Conservation (phyloP, 92 coral and sea anemone genomes). For the Ricordea florida region DNA sequence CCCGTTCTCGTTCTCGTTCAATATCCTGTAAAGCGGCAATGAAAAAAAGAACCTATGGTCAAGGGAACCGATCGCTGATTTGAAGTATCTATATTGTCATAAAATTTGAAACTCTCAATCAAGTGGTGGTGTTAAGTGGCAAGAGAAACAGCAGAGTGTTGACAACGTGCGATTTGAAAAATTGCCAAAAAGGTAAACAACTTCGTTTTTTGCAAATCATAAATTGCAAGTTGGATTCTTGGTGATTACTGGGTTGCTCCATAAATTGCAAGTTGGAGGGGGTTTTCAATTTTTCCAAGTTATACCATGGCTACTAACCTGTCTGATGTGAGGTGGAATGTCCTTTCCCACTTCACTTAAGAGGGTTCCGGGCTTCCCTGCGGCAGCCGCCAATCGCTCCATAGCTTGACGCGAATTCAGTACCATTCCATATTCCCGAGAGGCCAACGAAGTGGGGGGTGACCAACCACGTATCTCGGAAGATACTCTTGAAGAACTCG, state of each 20-base stretch:
- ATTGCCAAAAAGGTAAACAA: background rate
- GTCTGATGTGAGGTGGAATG: conserved; percentile 71
- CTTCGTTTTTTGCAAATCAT: no score
- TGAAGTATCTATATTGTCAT: no score
- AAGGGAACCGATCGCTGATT: no score
- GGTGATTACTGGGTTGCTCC: no score
- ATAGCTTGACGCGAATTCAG: conserved; percentile 81
- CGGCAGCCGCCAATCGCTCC: conserved; percentile 88
- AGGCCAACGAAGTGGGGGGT: conserved; percentile 48
- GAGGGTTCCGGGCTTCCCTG: conserved; percentile 69
- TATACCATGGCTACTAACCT: conserved; percentile 25
- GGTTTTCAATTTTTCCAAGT: no score
- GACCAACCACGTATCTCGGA: conserved; percentile 65
- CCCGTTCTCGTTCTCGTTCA: conserved; percentile 86
- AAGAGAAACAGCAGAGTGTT: no score
- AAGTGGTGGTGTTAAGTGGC: no score
- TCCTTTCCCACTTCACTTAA: conserved; percentile 53
- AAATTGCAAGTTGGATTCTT: no score
- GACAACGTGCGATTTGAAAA: no score
- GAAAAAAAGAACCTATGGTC: no score
- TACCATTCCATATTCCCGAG: conserved; percentile 71
- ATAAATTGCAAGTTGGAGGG: no score
- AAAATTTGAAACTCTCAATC: no score
- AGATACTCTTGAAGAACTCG: conserved; percentile 52
- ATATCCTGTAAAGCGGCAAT: conserved; percentile 82